These are phyloP conservation scores for Agapornis canus DNA, from an alignment of 2,797 vertebrate genomes.

Conservation along the genomic window DNA sequence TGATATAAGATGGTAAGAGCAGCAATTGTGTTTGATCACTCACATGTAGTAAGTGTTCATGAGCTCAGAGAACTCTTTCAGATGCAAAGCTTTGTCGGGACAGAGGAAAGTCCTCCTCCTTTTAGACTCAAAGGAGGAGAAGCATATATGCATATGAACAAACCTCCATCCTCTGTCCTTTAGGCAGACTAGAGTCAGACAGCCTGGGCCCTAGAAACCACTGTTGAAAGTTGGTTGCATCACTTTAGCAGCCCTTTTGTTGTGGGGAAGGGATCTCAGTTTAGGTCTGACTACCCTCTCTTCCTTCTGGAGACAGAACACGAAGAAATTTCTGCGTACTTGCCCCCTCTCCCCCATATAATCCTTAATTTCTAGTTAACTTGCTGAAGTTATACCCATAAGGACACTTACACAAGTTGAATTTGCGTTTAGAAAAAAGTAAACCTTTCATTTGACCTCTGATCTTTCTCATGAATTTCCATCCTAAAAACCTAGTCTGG, in stretches of 20 bases:
- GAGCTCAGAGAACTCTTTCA: neutral
- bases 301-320: neutral
- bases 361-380: neutral
- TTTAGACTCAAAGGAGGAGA: neutral
- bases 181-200: neutral
- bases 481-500: neutral
- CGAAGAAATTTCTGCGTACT: neutral
- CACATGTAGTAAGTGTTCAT: neutral
- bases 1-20: rapidly evolving
- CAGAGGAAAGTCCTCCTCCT: neutral
- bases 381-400: neutral
- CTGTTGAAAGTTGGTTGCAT: neutral
- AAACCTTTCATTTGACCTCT: neutral
- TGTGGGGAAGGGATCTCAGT: neutral
- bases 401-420: rapidly evolving
- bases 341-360: neutral
- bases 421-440: neutral
- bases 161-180: neutral
- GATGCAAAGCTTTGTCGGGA: neutral
- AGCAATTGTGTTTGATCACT: neutral
- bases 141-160: neutral
- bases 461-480: neutral
- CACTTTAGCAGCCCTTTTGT: neutral
- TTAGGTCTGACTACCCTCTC: neutral
- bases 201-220: neutral